Evolutionary conservation across 2,888 invertebrate genomes (phyloP).

Genomic region (Pseudoips prasinana): DNA sequence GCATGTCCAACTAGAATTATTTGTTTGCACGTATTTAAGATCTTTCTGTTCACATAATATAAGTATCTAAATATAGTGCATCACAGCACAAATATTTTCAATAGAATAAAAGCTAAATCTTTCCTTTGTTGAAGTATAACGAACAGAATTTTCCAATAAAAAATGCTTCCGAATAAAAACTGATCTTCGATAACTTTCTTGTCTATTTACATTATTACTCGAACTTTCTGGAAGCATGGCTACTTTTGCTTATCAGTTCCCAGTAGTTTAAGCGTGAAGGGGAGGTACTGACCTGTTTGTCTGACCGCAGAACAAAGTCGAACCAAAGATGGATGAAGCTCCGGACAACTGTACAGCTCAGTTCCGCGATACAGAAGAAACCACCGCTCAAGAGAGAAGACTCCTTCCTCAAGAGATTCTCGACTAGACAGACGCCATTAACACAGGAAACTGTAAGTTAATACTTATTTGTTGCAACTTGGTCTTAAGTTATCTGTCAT

Average conservation of each 20-base stretch:
- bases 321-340: constrained; percentile 98
- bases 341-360: constrained; percentile 95
- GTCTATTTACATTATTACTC: constrained; percentile 28
- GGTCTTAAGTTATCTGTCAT: no score
- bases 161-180: no score
- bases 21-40: constrained; percentile 68
- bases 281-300: constrained; percentile 27
- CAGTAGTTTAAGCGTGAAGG: constrained; percentile 12
- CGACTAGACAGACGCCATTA: constrained; percentile 94
- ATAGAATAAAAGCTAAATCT: no score
- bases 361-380: constrained; percentile 94
- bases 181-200: constrained; percentile 29
- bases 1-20: constrained; percentile 68
- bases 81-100: constrained; percentile 19
- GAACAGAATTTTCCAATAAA: no score
- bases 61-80: constrained; percentile 31
- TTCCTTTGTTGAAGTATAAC: no score
- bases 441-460: constrained; percentile 88
- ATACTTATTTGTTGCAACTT: constrained; percentile 3
- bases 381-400: constrained; percentile 95
- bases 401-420: constrained; percentile 96
- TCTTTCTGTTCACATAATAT: constrained; percentile 43
- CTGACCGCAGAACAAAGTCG: constrained; percentile 89
- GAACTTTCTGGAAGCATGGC: constrained; percentile 52
- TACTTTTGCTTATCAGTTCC: constrained; percentile 46